phyloP scores from a whole-genome alignment of 2,113 vertebrate species.

The Megaleporinus macrocephalus region DNA sequence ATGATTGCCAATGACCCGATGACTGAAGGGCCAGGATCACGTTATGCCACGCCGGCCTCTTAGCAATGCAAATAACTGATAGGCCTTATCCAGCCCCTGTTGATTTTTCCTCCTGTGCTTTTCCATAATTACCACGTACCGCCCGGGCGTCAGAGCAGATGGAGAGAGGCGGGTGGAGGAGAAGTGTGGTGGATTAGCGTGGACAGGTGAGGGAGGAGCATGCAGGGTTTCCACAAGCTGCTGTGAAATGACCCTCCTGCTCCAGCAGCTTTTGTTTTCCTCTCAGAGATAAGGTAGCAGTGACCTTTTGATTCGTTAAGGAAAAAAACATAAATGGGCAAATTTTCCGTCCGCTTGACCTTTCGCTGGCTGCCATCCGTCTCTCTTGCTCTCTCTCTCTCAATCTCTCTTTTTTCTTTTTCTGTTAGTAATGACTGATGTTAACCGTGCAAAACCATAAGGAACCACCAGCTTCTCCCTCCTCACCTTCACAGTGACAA shows the following conservation, averaged over 20 bases:
- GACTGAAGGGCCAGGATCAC: conserved; percentile 39
- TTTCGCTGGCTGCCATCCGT: conserved; percentile 39
- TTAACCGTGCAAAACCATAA: conserved; percentile 15
- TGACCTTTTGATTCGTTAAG: conserved; percentile 54
- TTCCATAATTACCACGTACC: conserved; percentile 57
- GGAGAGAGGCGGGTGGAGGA: conserved; percentile 55
- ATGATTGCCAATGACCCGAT: conserved; percentile 51
- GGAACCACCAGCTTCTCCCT: neutral
- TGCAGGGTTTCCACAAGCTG: conserved; percentile 51
- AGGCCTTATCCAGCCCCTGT: conserved; percentile 59
- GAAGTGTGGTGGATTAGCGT: conserved; percentile 18
- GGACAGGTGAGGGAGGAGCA: conserved; percentile 42
- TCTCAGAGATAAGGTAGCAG: conserved; percentile 67
- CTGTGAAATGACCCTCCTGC: conserved; percentile 52
- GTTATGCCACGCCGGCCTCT: conserved; percentile 34
- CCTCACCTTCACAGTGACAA: neutral
- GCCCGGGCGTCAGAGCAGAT: conserved; percentile 72
- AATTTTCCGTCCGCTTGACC: conserved; percentile 56
- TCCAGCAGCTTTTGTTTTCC: conserved; percentile 50
- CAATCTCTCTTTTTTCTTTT: neutral
- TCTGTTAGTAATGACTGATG: conserved; percentile 27
- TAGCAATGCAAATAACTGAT: conserved; percentile 58
- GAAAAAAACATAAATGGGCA: conserved; percentile 31
- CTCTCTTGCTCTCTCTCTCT: conserved; percentile 12
- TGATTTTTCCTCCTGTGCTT: conserved; percentile 71